phyloP scores from a whole-genome alignment of 2,888 invertebrate species.

The Leptinotarsa juncta region DNA sequence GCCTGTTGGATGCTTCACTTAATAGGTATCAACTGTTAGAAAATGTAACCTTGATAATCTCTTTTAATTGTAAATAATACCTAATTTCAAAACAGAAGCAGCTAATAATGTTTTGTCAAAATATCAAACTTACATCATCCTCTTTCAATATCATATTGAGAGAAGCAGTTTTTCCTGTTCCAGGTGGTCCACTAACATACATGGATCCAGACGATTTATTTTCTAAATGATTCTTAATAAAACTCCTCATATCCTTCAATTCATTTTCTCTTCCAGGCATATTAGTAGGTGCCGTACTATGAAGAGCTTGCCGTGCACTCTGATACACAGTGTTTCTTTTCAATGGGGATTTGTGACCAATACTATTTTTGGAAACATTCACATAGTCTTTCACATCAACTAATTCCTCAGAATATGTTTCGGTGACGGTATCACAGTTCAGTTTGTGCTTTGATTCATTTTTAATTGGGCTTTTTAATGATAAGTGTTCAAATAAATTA shows the following conservation, averaged over 20 bases:
- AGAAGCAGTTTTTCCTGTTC: conserved; percentile 96
- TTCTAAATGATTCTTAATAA: conserved; percentile 76
- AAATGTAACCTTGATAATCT: no score
- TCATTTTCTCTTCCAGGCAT: conserved; percentile 86
- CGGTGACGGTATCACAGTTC: neutral
- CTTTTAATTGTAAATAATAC: no score
- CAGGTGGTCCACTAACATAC: conserved; percentile 96
- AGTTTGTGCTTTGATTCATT: neutral
- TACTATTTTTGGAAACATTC: neutral
- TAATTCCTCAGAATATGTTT: conserved; percentile 5
- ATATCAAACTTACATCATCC: conserved; percentile 68
- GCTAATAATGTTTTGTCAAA: neutral
- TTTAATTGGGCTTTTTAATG: conserved; percentile 38
- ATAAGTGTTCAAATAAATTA: conserved; percentile 38
- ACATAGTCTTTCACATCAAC: conserved; percentile 15
- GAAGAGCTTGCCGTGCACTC: conserved; percentile 62
- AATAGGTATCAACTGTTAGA: no score
- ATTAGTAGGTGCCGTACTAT: conserved; percentile 59
- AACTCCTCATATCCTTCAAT: conserved; percentile 74
- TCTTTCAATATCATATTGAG: conserved; percentile 79
- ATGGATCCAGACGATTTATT: conserved; percentile 80
- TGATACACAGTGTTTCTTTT: conserved; percentile 51
- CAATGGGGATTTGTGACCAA: neutral
- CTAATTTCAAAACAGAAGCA: neutral
- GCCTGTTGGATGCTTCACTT: no score